phyloP scores from a whole-genome alignment of 2,888 invertebrate species.

The Ephialtes manifestator region DNA sequence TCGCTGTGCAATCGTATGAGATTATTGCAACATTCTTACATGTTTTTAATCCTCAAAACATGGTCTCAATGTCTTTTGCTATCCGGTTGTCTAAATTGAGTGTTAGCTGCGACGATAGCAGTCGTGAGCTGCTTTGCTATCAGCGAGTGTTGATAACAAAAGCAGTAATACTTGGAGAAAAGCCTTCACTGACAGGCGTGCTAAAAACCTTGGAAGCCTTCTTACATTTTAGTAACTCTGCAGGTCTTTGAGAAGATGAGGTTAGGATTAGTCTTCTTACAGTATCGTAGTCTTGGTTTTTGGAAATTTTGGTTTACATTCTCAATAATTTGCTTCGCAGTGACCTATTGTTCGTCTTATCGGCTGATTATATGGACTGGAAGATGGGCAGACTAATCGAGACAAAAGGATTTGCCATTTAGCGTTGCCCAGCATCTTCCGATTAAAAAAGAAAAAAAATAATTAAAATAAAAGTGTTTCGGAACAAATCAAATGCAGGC shows the following conservation, averaged over 20 bases:
- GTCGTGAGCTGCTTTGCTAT: constrained; percentile 21
- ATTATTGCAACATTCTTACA: not conserved
- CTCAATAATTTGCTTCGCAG: not conserved
- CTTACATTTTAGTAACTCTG: not conserved
- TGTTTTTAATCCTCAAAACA: not conserved
- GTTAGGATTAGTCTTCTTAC: not conserved
- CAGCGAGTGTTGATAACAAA: constrained; percentile 57
- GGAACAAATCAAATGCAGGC: too few species aligned
- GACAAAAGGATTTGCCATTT: not conserved
- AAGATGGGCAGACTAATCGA: not conserved
- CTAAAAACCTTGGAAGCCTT: too few species aligned
- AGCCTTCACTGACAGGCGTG: not conserved
- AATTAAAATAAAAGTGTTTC: not conserved
- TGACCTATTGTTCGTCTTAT: not conserved
- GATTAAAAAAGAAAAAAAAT: not conserved
- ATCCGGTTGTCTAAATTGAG: not conserved
- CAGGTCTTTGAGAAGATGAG: not conserved
- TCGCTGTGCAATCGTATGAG: not conserved
- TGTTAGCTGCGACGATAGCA: not conserved
- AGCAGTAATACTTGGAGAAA: not conserved
- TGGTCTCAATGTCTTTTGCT: not conserved
- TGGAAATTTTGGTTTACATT: not conserved
- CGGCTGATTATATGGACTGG: not conserved
- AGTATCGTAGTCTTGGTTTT: not conserved
- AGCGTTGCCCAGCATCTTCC: not conserved